Conservation (phyloP, 53 echinoderm and acorn worm species). For the Echinometra lucunter region DNA sequence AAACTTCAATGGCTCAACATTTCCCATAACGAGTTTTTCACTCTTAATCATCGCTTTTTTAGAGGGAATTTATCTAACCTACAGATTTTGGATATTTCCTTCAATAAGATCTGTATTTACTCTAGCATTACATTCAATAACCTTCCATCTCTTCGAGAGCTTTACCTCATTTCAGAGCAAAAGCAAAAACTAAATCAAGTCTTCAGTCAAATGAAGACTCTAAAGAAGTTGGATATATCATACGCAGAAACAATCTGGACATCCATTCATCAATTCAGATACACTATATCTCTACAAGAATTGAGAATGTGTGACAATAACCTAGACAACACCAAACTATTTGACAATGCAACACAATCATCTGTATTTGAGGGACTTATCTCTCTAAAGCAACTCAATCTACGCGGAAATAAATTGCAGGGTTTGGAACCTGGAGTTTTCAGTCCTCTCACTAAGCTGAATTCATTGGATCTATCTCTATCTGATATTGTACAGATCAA, state of each 20-base stretch:
- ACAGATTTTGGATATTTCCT: conserved; percentile 3
- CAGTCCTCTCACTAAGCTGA: neutral
- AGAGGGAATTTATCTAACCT: conserved; percentile 9
- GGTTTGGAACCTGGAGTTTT: conserved; percentile 21
- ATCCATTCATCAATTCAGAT: neutral
- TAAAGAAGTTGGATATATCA: neutral
- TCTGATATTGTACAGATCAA: neutral
- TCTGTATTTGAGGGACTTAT: conserved; percentile 36
- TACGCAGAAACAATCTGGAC: neutral
- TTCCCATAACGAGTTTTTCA: neutral
- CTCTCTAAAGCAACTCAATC: neutral
- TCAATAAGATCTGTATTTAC: neutral
- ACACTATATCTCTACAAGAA: neutral
- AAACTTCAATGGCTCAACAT: neutral
- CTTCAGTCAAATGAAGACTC: conserved; percentile 12
- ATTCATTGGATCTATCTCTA: neutral
- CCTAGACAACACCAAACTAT: neutral
- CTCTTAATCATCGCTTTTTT: neutral
- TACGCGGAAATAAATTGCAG: neutral
- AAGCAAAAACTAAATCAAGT: neutral
- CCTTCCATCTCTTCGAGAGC: neutral
- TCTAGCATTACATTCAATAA: neutral
- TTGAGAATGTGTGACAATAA: neutral
- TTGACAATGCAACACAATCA: neutral
- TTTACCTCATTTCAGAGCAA: neutral